phyloP scores from a whole-genome alignment of 2,888 invertebrate genomes.

The Drosophila kambysellisi region DNA sequence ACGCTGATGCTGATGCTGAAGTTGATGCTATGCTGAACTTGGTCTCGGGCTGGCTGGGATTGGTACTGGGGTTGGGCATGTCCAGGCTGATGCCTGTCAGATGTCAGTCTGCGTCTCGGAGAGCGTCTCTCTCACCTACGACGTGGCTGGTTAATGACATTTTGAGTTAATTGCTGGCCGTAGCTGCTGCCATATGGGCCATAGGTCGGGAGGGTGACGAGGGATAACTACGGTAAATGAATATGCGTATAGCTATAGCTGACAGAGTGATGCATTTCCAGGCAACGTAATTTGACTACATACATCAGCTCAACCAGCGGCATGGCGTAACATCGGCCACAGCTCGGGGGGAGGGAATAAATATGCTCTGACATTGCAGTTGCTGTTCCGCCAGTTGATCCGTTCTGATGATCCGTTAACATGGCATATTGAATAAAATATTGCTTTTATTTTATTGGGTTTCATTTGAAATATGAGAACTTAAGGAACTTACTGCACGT shows the following conservation, averaged over 20 bases:
- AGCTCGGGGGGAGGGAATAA: conserved; percentile 7
- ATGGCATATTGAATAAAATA: conserved; percentile 24
- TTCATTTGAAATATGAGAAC: conserved; percentile 39
- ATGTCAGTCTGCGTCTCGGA: conserved; percentile 68
- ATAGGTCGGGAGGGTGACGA: conserved; percentile 20
- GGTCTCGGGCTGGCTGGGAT: conserved; percentile 21
- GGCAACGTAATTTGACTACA: conserved; percentile 78
- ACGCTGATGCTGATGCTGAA: conserved; percentile 44
- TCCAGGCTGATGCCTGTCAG: conserved; percentile 74
- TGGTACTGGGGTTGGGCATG: conserved; percentile 24
- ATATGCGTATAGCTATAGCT: conserved; percentile 50
- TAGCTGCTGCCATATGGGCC: conserved; percentile 69
- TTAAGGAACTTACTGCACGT: conserved; percentile 6
- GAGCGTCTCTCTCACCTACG: conserved; percentile 70
- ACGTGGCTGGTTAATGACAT: conserved; percentile 75
- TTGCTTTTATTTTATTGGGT: background rate
- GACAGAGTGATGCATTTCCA: conserved; percentile 62
- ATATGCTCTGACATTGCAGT: conserved; percentile 28
- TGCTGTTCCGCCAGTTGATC: conserved; percentile 44
- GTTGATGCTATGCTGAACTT: conserved; percentile 47
- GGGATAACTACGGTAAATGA: conserved; percentile 65
- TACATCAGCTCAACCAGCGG: conserved; percentile 43
- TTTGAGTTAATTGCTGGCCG: conserved; percentile 76
- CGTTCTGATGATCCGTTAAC: conserved; percentile 60
- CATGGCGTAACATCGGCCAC: conserved; percentile 28